Base-by-base conservation (phyloP, 2,797 vertebrate species). In the Falco biarmicus region DNA sequence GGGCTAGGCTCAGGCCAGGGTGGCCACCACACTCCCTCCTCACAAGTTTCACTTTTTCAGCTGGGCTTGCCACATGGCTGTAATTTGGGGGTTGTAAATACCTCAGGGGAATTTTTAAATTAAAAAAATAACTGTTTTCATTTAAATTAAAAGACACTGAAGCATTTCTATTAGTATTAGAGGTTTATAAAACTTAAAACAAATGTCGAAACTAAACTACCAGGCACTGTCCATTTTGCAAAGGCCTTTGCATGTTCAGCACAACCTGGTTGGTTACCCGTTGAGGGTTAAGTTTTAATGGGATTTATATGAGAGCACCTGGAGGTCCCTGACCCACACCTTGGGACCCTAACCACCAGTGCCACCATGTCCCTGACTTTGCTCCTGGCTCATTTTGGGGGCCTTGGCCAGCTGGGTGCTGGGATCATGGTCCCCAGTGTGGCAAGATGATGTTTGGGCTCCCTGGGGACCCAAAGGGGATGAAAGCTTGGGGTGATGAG, bases 81-180 rank as follows among this genome's bases (percentile, higher is more conserved):
- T 59, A 85, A 91, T 93, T 89, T 93, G 81, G 92, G 95, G 78
- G 53, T 65, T 92, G 88, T 96, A 93, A 95, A 94, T 93, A 95
- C 86, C 91, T 86, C 94, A 25, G 50, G 96, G 94, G 90, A 68
- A 87, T 75, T 93, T 95, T 84, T 91, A 78, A 92, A 95, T 87
- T 64, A 21, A 32, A 87, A 93, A 90, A 92, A 95, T 51, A 87
- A 84, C 74, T 94, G 91, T 93, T 94, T 95, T 87, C 22, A 0
- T 95, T 95, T 90, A 89, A 90, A 95, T 91, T 78, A 93, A 82
- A 87, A 78, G 75, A 90, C 75, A 48, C 69, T 85, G 84, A 84
- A 95, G 56, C 50, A 22, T 61, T 94, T 74, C 82, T 75, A 89
- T 89, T 87, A 87, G 68, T 89, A 60, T 87, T 95, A 89, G 92